Evolutionary conservation across 2,888 invertebrate species (phyloP).

Genomic region (Synanthedon vespiformis): DNA sequence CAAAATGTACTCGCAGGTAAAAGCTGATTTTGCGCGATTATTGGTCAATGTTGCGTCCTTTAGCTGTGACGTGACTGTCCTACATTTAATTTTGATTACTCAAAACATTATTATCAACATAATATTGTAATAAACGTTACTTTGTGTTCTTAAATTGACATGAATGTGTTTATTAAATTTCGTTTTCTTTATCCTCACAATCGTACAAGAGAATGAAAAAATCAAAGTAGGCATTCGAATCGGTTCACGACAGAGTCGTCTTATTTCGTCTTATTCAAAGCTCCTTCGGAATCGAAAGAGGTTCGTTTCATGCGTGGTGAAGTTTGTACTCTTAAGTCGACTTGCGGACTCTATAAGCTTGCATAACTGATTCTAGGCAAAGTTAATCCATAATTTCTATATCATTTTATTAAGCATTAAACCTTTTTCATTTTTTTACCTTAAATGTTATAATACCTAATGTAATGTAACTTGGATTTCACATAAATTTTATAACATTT

Average conservation of each 20-base stretch:
- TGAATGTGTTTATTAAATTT: neutral
- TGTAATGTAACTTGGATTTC: constrained; percentile 35
- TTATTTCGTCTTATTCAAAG: constrained; percentile 29
- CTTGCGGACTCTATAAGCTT: constrained; percentile 26
- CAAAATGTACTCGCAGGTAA: constrained; percentile 2
- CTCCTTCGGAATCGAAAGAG: constrained; percentile 28
- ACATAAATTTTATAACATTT: constrained; percentile 30
- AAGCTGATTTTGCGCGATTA: constrained; percentile 6
- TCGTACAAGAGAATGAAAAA: constrained; percentile 24
- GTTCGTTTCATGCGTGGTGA: constrained; percentile 35
- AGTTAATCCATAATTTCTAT: constrained; percentile 23
- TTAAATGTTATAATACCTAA: constrained; percentile 17
- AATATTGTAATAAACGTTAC: neutral
- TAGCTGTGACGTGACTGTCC: neutral
- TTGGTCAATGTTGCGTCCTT: neutral
- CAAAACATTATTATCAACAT: neutral
- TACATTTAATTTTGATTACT: neutral
- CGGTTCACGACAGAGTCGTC: constrained; percentile 25
- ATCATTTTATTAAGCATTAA: constrained; percentile 40
- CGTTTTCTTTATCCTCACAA: neutral
- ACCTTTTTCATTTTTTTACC: constrained; percentile 33
- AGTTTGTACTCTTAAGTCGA: constrained; percentile 17
- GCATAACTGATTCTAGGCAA: constrained; percentile 29
- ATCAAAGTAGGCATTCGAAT: constrained; percentile 32
- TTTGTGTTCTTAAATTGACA: neutral